Evolutionary conservation across 2,888 invertebrate species (phyloP).

Genomic region (Andrena fulva): DNA sequence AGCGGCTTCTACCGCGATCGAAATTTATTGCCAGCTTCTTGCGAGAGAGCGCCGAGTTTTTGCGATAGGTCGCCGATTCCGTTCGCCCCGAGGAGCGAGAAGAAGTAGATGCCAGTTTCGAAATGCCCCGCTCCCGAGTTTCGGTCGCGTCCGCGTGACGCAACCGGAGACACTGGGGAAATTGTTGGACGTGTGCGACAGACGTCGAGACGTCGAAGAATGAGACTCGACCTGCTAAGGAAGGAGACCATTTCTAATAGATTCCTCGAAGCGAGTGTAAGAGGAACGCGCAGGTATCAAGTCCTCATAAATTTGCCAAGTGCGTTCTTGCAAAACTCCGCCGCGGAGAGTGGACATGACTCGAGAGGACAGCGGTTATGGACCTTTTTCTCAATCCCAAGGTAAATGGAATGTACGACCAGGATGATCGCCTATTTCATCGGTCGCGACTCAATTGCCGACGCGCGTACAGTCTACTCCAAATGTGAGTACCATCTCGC

Average conservation of each 20-base stretch:
- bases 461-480: background rate
- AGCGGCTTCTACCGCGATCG: background rate
- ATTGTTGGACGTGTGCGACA: slow-evolving; percentile 16
- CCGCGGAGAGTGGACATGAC: slow-evolving; percentile 22
- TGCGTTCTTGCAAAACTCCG: slow-evolving; percentile 49
- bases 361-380: slow-evolving; percentile 20
- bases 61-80: background rate
- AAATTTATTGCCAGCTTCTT: slow-evolving; percentile 18
- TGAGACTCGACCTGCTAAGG: background rate
- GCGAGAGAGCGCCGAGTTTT: background rate
- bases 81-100: background rate
- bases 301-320: slow-evolving; percentile 53
- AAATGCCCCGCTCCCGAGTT: background rate
- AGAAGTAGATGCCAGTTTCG: background rate
- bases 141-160: slow-evolving; percentile 3
- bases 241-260: slow-evolving; percentile 42
- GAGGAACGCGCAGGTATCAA: slow-evolving; percentile 39
- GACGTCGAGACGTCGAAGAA: slow-evolving; percentile 7
- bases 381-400: slow-evolving; percentile 25
- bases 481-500: background rate
- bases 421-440: slow-evolving; percentile 8
- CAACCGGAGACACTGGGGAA: slow-evolving; percentile 15
- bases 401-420: slow-evolving; percentile 33
- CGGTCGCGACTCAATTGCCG: background rate
- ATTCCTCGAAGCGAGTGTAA: slow-evolving; percentile 50